These are phyloP conservation scores for Uloborus plumipes DNA, from an alignment of 2,888 invertebrate genomes.

Conservation along the genomic window DNA sequence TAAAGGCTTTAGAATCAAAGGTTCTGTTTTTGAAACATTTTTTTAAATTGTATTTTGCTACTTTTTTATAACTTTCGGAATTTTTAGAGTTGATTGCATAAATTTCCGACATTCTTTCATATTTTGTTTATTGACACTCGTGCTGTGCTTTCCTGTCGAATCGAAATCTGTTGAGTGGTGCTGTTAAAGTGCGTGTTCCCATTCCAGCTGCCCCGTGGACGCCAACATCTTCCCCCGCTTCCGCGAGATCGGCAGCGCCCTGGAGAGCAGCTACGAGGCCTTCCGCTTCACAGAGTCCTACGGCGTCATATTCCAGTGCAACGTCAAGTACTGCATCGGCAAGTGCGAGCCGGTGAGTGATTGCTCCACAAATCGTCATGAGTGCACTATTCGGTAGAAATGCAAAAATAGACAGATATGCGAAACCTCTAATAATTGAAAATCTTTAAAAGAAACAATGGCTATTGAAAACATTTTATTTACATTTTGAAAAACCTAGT, in stretches of 20 bases:
- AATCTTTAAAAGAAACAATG: too few species aligned
- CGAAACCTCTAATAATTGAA: too few species aligned
- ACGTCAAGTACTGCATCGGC: constrained; percentile 94
- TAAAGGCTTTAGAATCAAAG: neutral
- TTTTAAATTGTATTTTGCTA: neutral
- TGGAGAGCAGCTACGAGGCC: constrained; percentile 92
- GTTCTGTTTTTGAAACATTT: neutral
- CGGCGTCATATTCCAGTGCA: constrained; percentile 96
- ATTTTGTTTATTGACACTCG: too few species aligned
- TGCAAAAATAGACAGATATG: too few species aligned
- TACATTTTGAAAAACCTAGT: too few species aligned
- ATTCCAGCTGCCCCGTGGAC: constrained; percentile 86
- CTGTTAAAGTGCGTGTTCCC: neutral
- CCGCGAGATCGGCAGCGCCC: constrained; percentile 84
- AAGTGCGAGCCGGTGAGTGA: constrained; percentile 88
- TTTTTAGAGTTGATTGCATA: too few species aligned
- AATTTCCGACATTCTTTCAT: too few species aligned
- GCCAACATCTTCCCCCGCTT: constrained; percentile 94
- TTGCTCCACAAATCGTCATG: too few species aligned
- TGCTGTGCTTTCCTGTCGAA: too few species aligned
- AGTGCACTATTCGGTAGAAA: too few species aligned
- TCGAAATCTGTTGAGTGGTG: too few species aligned
- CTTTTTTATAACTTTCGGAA: neutral
- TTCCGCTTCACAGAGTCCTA: constrained; percentile 96
- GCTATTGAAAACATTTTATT: too few species aligned